Evolutionary conservation across 2,113 vertebrate species (phyloP).

Genomic region (Mus pahari): DNA sequence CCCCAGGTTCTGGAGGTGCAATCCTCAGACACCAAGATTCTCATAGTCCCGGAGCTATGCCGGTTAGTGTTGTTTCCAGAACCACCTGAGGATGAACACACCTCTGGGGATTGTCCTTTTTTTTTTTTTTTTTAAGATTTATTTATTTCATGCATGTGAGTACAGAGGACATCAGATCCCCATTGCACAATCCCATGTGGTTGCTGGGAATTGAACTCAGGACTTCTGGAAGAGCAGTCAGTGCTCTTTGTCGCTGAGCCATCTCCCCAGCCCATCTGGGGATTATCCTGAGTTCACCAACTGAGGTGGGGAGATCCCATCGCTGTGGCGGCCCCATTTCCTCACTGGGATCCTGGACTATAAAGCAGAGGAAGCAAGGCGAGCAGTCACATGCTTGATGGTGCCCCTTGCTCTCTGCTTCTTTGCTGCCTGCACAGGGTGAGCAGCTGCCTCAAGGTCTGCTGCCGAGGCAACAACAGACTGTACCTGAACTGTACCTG

Average conservation of each 20-base stretch:
- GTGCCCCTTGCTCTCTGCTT: neutral
- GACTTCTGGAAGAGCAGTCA: too few species aligned
- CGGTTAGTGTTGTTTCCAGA: neutral
- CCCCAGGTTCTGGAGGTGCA: conserved; percentile 13
- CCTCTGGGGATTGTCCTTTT: neutral
- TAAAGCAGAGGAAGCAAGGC: too few species aligned
- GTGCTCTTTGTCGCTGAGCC: too few species aligned
- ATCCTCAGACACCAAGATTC: conserved; percentile 28
- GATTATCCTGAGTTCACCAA: neutral
- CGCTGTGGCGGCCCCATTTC: neutral
- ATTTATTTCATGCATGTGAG: too few species aligned
- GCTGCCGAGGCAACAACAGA: too few species aligned
- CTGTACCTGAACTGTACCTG: neutral
- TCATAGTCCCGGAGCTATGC: neutral
- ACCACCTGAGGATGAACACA: neutral
- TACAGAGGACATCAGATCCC: too few species aligned
- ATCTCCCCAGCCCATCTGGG: neutral
- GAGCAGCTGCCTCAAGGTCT: neutral
- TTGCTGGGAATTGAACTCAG: too few species aligned
- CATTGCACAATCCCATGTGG: too few species aligned
- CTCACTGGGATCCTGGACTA: neutral
- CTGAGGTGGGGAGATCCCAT: too few species aligned
- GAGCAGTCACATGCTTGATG: neutral
- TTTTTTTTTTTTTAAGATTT: too few species aligned
- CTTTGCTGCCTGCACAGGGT: too few species aligned